Evolutionary conservation across 2,113 vertebrate species (phyloP).

Genomic region (Callithrix jacchus): DNA sequence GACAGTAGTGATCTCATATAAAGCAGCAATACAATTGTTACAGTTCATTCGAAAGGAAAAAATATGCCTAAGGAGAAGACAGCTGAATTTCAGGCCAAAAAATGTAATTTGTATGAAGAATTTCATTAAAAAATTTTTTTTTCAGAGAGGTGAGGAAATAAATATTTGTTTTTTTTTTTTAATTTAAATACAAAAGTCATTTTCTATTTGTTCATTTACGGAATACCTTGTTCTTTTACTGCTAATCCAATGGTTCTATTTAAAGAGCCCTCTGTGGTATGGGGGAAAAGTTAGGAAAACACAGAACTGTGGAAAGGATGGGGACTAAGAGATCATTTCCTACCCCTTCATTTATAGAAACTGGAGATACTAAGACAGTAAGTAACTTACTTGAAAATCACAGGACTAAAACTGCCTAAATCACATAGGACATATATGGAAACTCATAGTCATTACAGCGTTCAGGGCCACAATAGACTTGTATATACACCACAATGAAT

Average conservation of each 20-base stretch:
- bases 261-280: not conserved
- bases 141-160: not conserved
- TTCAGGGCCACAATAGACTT: not conserved
- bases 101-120: not conserved
- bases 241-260: not conserved
- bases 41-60: constrained; percentile 14
- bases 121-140: not conserved
- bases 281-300: not conserved
- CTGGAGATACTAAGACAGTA: not conserved
- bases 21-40: not conserved
- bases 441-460: not conserved
- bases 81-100: not conserved
- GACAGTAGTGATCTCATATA: not conserved
- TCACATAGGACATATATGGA: not conserved
- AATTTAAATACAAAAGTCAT: not conserved
- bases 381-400: not conserved
- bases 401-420: not conserved
- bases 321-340: not conserved
- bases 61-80: not conserved
- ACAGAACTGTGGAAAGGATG: not conserved
- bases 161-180: not conserved
- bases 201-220: constrained; percentile 1
- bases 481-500: not conserved
- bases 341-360: not conserved
- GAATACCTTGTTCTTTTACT: not conserved